phyloP scores from a whole-genome alignment of 1,140 invertebrate species.

The Helicorthomorpha holstii region DNA sequence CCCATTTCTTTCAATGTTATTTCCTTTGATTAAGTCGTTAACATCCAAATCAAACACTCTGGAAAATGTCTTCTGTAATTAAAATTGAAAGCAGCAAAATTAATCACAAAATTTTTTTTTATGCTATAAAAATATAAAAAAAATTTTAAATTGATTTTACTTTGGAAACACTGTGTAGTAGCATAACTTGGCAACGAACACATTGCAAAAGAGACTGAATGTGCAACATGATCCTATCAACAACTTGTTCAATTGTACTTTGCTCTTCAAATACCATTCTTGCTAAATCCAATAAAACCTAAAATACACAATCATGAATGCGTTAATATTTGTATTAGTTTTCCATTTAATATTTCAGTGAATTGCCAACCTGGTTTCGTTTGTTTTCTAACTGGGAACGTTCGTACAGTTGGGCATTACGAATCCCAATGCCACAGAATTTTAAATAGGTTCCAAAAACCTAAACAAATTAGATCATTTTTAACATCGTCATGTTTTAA shows the following conservation, averaged over 20 bases:
- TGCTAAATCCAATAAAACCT: constrained; percentile 79
- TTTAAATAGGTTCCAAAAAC: constrained; percentile 83
- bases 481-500: constrained; percentile 51
- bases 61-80: constrained; percentile 56
- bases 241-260: constrained; percentile 87
- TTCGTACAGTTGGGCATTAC: constrained; percentile 88
- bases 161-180: constrained; percentile 64
- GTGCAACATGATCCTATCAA: constrained; percentile 82
- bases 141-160: constrained; percentile 4
- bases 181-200: constrained; percentile 71
- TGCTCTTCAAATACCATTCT: constrained; percentile 95
- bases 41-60: constrained; percentile 82
- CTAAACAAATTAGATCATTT: constrained; percentile 48
- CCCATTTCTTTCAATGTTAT: no score
- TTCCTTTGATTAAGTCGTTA: no score
- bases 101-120: neutral
- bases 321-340: no score
- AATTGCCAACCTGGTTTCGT: constrained; percentile 56
- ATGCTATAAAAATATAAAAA: neutral
- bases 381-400: constrained; percentile 84
- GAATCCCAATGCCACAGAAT: constrained; percentile 86
- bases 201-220: constrained; percentile 86
- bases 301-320: constrained; percentile 9
- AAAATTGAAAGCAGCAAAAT: neutral
- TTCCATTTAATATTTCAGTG: no score